Evolutionary conservation across 2,888 invertebrate genomes (phyloP).

Genomic region (Phyto melanocephala): DNA sequence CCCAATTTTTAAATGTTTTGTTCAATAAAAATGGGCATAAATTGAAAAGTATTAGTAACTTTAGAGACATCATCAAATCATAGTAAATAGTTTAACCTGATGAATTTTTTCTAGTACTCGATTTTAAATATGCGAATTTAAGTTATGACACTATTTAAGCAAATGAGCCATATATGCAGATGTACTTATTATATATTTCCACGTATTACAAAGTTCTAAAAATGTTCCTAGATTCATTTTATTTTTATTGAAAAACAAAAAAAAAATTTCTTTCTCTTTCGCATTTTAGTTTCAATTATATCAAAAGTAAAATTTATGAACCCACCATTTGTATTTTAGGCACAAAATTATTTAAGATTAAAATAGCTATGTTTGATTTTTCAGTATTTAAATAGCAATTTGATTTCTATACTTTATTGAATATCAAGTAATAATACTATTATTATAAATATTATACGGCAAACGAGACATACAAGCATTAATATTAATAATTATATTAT

Average conservation of each 20-base stretch:
- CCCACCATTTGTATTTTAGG: slow-evolving; percentile 57
- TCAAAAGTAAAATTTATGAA: neutral
- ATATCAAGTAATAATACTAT: slow-evolving; percentile 47
- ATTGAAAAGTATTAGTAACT: no score
- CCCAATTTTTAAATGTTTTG: no score
- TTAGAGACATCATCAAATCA: no score
- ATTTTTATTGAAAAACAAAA: neutral
- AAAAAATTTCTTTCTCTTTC: slow-evolving; percentile 55
- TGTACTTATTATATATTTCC: neutral
- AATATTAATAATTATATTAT: neutral
- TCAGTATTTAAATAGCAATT: slow-evolving; percentile 46
- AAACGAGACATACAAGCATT: slow-evolving; percentile 36
- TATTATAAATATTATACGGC: slow-evolving; percentile 38
- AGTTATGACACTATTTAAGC: no score
- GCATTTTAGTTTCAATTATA: slow-evolving; percentile 16
- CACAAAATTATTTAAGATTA: slow-evolving; percentile 68
- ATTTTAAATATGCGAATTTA: neutral
- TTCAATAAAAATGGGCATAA: no score
- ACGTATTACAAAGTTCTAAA: neutral
- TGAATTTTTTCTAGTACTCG: no score
- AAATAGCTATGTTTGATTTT: slow-evolving; percentile 49
- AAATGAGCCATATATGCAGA: neutral
- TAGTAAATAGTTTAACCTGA: no score
- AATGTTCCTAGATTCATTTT: neutral
- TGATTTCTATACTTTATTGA: slow-evolving; percentile 56